Percentiles rank a stretch among this genome's conserved stretches.
These are phyloP conservation scores for Diarsia dahlii DNA, from an alignment of 2,888 invertebrate genomes.

Conservation along the genomic window DNA sequence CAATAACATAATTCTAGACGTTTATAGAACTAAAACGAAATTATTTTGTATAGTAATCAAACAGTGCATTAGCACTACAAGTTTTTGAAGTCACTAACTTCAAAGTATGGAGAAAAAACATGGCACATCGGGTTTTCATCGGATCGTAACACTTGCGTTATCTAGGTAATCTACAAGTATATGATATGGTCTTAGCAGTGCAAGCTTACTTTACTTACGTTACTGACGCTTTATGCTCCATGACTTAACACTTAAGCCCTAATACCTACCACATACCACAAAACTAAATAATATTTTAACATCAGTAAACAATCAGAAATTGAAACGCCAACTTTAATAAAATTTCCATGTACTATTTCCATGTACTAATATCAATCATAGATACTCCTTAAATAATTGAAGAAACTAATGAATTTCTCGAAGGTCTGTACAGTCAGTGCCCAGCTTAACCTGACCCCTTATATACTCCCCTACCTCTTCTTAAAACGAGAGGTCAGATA, in stretches of 20 bases:
- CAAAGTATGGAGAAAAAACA: too few relatives aligned
- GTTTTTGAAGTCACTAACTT: too few relatives aligned
- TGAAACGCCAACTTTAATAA: background rate
- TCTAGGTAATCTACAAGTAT: background rate
- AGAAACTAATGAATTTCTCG: slow-evolving; percentile 22
- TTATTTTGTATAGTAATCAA: too few relatives aligned
- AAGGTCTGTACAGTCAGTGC: slow-evolving; percentile 6
- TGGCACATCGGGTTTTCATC: too few relatives aligned
- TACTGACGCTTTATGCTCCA: background rate
- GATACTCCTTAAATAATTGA: slow-evolving; percentile 35
- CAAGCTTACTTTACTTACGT: too few relatives aligned
- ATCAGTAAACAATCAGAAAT: background rate
- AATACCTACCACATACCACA: background rate
- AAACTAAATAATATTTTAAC: slow-evolving; percentile 13
- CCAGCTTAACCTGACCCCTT: too few relatives aligned
- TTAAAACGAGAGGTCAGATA: too few relatives aligned
- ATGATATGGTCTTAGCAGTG: background rate
- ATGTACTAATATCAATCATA: background rate
- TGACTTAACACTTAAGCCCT: background rate
- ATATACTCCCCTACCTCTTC: too few relatives aligned
- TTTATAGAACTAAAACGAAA: too few relatives aligned
- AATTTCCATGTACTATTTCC: background rate
- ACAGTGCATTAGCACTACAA: too few relatives aligned
- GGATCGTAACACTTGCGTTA: too few relatives aligned
- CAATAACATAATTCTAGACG: too few relatives aligned